Evolutionary conservation across 2,797 vertebrate species (phyloP).

Genomic region (Balearica regulorum): DNA sequence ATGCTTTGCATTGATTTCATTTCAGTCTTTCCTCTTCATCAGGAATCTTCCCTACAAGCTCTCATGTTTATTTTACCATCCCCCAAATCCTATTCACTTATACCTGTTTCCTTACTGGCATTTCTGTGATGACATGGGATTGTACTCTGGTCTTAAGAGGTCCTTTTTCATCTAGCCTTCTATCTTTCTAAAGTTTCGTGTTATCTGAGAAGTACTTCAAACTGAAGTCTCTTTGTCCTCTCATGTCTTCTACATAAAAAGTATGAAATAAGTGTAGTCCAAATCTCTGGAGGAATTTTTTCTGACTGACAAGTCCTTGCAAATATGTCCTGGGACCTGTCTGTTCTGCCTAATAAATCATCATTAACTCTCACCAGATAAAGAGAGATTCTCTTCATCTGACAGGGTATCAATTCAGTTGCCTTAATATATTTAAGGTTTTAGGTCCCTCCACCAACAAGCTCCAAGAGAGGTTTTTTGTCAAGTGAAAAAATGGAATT

Average conservation of each 20-base stretch:
- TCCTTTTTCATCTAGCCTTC: not conserved
- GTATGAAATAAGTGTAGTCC: constrained; percentile 10
- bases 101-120: not conserved
- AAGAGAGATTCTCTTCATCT: constrained; percentile 30
- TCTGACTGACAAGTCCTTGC: constrained; percentile 39
- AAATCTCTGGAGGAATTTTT: constrained; percentile 21
- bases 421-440: constrained; percentile 40
- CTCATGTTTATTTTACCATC: not conserved
- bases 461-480: constrained; percentile 27
- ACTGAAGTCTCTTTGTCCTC: constrained; percentile 1
- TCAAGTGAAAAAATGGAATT: constrained; percentile 54
- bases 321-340: constrained; percentile 24
- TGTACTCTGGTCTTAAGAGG: not conserved
- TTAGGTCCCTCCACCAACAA: not conserved
- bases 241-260: constrained; percentile 20
- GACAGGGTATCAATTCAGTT: constrained; percentile 49
- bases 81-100: not conserved
- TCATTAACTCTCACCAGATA: constrained; percentile 50
- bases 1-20: not conserved
- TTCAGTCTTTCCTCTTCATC: not conserved
- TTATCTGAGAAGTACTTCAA: constrained; percentile 10
- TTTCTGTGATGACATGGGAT: constrained; percentile 28
- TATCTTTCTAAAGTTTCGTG: constrained; percentile 21
- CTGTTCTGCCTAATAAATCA: constrained; percentile 52
- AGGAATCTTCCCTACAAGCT: not conserved